Evolutionary conservation across 2,888 invertebrate species (phyloP), one percentile per base, ranked within the genome.

Genomic region (Mylabris sibirica): DNA sequence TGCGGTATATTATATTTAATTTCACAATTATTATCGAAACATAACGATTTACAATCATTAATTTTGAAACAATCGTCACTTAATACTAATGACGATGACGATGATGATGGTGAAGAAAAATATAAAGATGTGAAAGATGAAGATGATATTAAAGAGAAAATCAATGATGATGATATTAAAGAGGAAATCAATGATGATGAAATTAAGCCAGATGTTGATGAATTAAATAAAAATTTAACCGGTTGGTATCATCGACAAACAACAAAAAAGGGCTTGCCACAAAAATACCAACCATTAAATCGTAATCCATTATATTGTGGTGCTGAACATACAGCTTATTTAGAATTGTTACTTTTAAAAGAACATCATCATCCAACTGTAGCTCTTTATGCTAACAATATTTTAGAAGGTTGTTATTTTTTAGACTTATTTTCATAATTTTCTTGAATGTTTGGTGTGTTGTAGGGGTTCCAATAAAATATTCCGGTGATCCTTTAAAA

Each of bases 291-390:
- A 83, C 90, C 93, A 0, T 85, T 87, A 68, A 87, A 90, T 26
- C 89, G 98, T 30, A 98, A 98, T 85, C 98, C 99, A 0, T 83
- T 92, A 17, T 95, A 90, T 86, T 92, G 94, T 12, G 93, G 94
- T 34, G 95, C 94, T 0, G 89, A 91, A 59, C 88, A 88, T 65
- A 88, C 91, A 0, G 89, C 92, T 0, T 90, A 92, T 70, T 85
- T 91, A 63, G 99, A 99, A 83, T 86, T 99, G n/a, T 74, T 88
- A 11, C 83, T 89, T 0, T 86, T 99, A 1, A 84, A 87, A 0
- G 81, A 87, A 0, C 97, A 99, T 84, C 97, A 90, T 83, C 99
- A 99, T 85, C 99, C 99, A 0, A 93, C 96, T 0, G 95, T 98
- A 1, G 89, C 93, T 60, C 86, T 98, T 68, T 99, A 97, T 86